Percentiles rank a stretch among this genome's conserved stretches.
phyloP scores from a whole-genome alignment of 2,888 invertebrate genomes.

The Nezara viridula region DNA sequence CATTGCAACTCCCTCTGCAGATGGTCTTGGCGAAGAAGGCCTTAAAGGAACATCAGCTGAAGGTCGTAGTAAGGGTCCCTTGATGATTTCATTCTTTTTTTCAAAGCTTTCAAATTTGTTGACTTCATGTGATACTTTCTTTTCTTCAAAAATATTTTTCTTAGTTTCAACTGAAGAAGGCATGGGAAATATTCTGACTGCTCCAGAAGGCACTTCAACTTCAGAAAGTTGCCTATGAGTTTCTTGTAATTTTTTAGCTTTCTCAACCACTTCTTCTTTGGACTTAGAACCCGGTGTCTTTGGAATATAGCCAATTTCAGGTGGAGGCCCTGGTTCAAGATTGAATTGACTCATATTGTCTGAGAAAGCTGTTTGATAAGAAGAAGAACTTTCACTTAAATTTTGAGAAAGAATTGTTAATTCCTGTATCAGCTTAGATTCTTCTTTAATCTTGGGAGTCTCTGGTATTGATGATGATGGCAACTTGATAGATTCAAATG shows the following conservation, averaged over 20 bases:
- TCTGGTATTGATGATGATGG: slow-evolving; percentile 34
- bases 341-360: slow-evolving; percentile 65
- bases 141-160: slow-evolving; percentile 33
- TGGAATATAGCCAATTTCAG: slow-evolving; percentile 77
- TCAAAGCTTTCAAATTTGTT: slow-evolving; percentile 51
- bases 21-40: slow-evolving; percentile 73
- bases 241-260: slow-evolving; percentile 75
- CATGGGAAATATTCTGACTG: slow-evolving; percentile 71
- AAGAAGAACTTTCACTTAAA: slow-evolving; percentile 47
- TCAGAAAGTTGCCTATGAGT: slow-evolving; percentile 72
- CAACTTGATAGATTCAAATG: slow-evolving; percentile 55
- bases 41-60: slow-evolving; percentile 68
- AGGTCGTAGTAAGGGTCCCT: slow-evolving; percentile 69
- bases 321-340: slow-evolving; percentile 79
- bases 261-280: slow-evolving; percentile 73
- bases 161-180: slow-evolving; percentile 55
- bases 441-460: slow-evolving; percentile 31
- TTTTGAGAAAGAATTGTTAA: slow-evolving; percentile 32
- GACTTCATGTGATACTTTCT: slow-evolving; percentile 38
- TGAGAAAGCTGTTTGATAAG: slow-evolving; percentile 39
- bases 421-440: slow-evolving; percentile 43
- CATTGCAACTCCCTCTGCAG: slow-evolving; percentile 77
- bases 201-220: slow-evolving; percentile 74
- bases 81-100: slow-evolving; percentile 50
- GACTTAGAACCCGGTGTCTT: slow-evolving; percentile 70